phyloP scores from a whole-genome alignment of 2,797 vertebrate species.

The Leptodactylus fallax region DNA sequence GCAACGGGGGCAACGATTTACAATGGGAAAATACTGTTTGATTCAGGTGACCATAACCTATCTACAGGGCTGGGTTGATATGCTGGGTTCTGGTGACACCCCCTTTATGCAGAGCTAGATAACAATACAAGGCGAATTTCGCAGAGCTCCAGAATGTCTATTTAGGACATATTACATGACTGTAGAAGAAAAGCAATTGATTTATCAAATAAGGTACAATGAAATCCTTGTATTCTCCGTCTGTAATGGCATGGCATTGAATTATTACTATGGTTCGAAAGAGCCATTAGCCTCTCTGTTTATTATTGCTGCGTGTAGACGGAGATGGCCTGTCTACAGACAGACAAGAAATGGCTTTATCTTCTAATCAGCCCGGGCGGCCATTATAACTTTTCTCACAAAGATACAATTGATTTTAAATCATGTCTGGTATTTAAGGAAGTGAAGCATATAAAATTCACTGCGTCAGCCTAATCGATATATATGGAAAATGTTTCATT shows the following conservation, averaged over 20 bases:
- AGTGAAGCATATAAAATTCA: conserved; percentile 51
- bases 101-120: no score
- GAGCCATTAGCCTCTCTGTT: background rate
- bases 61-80: no score
- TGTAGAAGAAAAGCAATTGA: background rate
- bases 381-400: conserved; percentile 26
- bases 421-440: conserved; percentile 35
- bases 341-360: background rate
- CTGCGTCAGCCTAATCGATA: conserved; percentile 28
- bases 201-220: background rate
- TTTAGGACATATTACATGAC: background rate
- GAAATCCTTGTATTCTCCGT: background rate
- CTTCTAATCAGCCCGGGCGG: conserved; percentile 22
- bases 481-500: conserved; percentile 34
- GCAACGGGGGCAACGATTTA: no score
- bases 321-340: background rate
- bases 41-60: no score
- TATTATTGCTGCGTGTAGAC: background rate
- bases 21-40: no score
- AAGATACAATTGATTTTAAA: conserved; percentile 51
- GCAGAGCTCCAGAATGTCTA: background rate
- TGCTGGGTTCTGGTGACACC: no score
- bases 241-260: background rate
- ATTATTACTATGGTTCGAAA: background rate
- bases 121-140: background rate